phyloP scores from a whole-genome alignment of 2,113 vertebrate genomes.

The Tauraco erythrolophus region DNA sequence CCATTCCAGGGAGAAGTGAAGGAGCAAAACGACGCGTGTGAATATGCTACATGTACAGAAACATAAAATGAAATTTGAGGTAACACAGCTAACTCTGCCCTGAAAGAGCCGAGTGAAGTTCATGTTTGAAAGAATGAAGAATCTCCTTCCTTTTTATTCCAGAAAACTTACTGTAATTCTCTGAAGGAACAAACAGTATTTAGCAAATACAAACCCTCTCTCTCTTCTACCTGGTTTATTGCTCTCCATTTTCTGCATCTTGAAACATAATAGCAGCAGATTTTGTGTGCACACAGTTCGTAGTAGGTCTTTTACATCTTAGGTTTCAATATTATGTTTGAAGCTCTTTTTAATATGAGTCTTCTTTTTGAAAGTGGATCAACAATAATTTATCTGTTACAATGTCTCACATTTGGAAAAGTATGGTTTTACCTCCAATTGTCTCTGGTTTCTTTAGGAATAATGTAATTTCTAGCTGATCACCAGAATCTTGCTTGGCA shows the following conservation, averaged over 20 bases:
- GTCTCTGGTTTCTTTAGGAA: neutral
- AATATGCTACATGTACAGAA: neutral
- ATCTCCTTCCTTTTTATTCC: neutral
- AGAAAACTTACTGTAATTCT: neutral
- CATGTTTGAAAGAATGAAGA: neutral
- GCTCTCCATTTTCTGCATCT: neutral
- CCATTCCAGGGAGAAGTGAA: neutral
- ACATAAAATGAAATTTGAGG: neutral
- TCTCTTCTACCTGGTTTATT: neutral
- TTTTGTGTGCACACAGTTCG: neutral
- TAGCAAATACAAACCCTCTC: neutral
- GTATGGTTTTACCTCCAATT: neutral
- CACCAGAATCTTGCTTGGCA: neutral
- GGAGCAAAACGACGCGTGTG: accelerated
- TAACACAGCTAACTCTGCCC: neutral
- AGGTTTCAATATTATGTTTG: neutral
- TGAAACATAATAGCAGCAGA: neutral
- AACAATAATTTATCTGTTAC: neutral
- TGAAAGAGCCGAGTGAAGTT: neutral
- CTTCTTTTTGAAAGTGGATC: neutral
- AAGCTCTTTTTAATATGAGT: neutral
- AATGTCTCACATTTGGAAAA: neutral
- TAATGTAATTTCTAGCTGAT: neutral
- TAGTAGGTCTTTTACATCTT: neutral
- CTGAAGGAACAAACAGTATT: neutral